A percentile compares a stretch with the other conserved stretches of the same genome.
Evolutionary conservation across 1,140 invertebrate genomes (phyloP).

Genomic region (Triops cancriformis): DNA sequence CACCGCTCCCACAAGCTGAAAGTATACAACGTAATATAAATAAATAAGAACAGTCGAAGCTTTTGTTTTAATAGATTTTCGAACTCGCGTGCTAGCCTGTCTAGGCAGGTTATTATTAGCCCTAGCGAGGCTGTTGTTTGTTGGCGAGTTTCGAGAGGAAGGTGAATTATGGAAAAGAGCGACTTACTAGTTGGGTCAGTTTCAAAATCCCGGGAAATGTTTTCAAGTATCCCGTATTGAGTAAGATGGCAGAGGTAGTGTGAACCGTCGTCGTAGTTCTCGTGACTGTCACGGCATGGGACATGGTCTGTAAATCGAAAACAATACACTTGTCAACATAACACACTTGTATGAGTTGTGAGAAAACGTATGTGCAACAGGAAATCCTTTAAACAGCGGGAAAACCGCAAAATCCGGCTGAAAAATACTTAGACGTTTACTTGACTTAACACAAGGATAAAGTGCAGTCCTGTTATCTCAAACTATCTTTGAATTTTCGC

Average conservation of each 20-base stretch:
- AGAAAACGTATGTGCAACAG: neutral
- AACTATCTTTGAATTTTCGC: too few relatives aligned
- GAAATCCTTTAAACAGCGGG: neutral
- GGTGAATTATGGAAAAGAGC: constrained; percentile 12
- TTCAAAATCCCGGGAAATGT: constrained; percentile 46
- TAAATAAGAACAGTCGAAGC: neutral
- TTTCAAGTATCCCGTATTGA: constrained; percentile 58
- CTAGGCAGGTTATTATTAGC: neutral
- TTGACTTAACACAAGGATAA: too few relatives aligned
- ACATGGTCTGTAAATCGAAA: constrained; percentile 49
- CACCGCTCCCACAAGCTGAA: constrained; percentile 60
- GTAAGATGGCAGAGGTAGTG: constrained; percentile 58
- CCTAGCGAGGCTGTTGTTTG: neutral
- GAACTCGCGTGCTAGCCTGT: neutral
- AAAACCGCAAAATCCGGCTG: neutral
- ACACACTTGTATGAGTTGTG: neutral
- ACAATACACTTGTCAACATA: neutral
- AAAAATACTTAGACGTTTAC: neutral
- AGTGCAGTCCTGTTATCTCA: too few relatives aligned
- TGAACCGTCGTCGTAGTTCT: constrained; percentile 63
- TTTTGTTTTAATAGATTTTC: constrained; percentile 6
- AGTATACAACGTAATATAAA: constrained; percentile 11
- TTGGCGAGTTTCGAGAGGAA: neutral
- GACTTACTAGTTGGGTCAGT: constrained; percentile 45
- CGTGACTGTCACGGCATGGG: constrained; percentile 71